phyloP scores from a whole-genome alignment of 2,797 vertebrate species.

The Vipera latastei region DNA sequence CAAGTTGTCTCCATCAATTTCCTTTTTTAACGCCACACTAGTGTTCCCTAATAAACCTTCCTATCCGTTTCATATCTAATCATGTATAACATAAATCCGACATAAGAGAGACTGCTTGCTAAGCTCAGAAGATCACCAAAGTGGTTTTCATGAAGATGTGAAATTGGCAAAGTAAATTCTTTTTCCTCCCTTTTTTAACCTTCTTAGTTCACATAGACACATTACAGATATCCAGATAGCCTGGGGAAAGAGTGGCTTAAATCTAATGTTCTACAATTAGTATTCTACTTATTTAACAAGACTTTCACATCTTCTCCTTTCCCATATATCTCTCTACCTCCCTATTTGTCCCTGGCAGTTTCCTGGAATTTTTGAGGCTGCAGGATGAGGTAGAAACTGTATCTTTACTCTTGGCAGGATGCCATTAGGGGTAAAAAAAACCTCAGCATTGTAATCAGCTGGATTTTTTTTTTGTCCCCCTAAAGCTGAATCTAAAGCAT shows the following conservation, averaged over 20 bases:
- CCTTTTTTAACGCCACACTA: constrained; percentile 48
- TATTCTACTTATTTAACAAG: neutral
- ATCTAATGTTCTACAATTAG: neutral
- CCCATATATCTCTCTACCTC: neutral
- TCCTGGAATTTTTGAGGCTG: neutral
- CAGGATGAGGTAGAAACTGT: neutral
- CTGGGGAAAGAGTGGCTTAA: neutral
- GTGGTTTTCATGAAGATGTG: constrained; percentile 42
- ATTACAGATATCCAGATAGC: neutral
- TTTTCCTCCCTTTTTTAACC: neutral
- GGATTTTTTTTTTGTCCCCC: too few species aligned
- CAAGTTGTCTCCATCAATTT: constrained; percentile 65
- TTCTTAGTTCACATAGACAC: fast-evolving
- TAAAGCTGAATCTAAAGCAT: neutral
- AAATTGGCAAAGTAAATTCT: constrained; percentile 26
- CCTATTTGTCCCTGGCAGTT: neutral
- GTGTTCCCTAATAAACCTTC: constrained; percentile 64
- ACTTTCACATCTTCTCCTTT: neutral
- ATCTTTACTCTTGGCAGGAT: neutral
- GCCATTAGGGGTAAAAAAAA: neutral
- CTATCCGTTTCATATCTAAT: constrained; percentile 70
- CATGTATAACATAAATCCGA: constrained; percentile 65
- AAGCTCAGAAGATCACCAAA: constrained; percentile 45
- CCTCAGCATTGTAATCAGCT: neutral
- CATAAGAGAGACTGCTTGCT: constrained; percentile 54